Percentiles rank a stretch among this genome's conserved stretches.
Evolutionary conservation across 2,888 invertebrate species (phyloP).

Genomic region (Ormyrus labotus): DNA sequence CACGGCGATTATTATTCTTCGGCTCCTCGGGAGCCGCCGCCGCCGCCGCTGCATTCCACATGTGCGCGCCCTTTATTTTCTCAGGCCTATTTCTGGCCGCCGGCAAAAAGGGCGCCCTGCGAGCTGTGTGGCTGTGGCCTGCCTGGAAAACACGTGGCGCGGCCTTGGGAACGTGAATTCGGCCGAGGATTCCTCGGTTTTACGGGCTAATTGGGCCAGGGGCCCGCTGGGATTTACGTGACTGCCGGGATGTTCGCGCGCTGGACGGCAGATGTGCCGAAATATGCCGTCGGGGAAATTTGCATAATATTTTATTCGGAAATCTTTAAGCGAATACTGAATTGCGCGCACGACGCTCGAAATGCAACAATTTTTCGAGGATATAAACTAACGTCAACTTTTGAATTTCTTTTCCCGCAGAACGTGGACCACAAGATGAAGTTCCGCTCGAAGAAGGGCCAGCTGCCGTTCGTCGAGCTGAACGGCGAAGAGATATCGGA

Average conservation of each 20-base stretch:
- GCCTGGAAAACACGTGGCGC: slow-evolving; percentile 30
- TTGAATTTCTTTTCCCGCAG: slow-evolving; percentile 77
- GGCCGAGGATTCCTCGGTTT: too few relatives aligned
- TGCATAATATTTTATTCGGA: too few relatives aligned
- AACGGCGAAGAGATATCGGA: slow-evolving; percentile 97
- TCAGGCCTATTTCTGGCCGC: slow-evolving; percentile 38
- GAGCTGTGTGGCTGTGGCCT: background rate
- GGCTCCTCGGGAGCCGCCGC: background rate
- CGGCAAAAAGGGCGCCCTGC: slow-evolving; percentile 23
- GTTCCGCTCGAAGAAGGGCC: slow-evolving; percentile 95
- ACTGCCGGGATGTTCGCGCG: too few relatives aligned
- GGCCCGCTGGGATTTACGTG: too few relatives aligned
- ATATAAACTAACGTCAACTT: too few relatives aligned
- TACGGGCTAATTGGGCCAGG: too few relatives aligned
- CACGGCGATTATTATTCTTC: background rate
- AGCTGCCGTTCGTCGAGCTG: slow-evolving; percentile 94
- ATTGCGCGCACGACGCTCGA: too few relatives aligned
- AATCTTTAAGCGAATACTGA: too few relatives aligned
- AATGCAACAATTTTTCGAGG: too few relatives aligned
- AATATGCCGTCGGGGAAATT: too few relatives aligned
- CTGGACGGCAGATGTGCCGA: too few relatives aligned
- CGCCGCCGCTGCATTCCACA: background rate
- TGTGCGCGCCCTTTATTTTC: slow-evolving; percentile 37
- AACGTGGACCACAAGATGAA: slow-evolving; percentile 96
- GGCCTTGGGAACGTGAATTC: slow-evolving; percentile 5